Percentiles rank a stretch among this genome's conserved stretches.
Evolutionary conservation across 1,140 invertebrate genomes (phyloP).

Genomic region (Plutomurus gul): DNA sequence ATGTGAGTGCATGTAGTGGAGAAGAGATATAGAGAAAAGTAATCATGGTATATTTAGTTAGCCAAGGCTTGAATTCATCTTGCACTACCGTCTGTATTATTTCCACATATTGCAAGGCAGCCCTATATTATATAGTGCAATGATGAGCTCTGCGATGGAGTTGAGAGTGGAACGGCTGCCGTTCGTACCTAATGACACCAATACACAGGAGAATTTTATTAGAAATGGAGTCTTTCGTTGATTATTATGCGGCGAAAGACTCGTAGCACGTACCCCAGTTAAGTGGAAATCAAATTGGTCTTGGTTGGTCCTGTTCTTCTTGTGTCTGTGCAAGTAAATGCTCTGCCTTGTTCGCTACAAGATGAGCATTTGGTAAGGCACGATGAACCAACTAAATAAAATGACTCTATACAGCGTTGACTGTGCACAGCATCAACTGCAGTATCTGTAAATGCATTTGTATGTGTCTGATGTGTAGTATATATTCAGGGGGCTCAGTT

Average conservation of each 20-base stretch:
- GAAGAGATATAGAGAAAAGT: too few species aligned
- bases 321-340: neutral
- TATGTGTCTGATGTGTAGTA: too few species aligned
- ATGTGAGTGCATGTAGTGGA: neutral
- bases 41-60: too few species aligned
- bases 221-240: slow-evolving; percentile 8
- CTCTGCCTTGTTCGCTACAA: neutral
- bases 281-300: slow-evolving; percentile 21
- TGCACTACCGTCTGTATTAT: neutral
- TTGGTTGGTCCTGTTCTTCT: slow-evolving; percentile 5
- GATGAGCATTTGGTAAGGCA: neutral
- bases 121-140: neutral
- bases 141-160: neutral
- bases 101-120: neutral
- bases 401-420: too few species aligned
- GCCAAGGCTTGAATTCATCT: slow-evolving; percentile 1
- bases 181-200: neutral
- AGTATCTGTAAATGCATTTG: too few species aligned
- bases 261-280: neutral
- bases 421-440: too few species aligned
- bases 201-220: neutral
- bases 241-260: neutral
- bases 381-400: neutral
- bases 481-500: too few species aligned
- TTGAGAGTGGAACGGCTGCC: neutral